Percentiles rank a stretch among this genome's conserved stretches.
Evolutionary conservation across 2,888 invertebrate genomes (phyloP).

Genomic region (Drosophila cracens): DNA sequence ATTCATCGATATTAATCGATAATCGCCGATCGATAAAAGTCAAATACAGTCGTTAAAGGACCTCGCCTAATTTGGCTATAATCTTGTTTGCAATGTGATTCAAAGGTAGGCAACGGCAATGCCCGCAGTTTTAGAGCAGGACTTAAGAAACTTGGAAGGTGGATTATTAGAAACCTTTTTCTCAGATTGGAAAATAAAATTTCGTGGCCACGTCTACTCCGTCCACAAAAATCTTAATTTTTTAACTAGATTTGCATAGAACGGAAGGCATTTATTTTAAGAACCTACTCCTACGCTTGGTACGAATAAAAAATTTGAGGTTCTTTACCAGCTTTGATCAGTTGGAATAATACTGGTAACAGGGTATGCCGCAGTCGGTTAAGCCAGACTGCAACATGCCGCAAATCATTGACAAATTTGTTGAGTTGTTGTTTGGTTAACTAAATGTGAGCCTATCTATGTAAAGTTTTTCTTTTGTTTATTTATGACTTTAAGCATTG

Average conservation of each 20-base stretch:
- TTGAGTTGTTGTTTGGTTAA: slow-evolving; percentile 2
- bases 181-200: not conserved
- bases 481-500: slow-evolving; percentile 43
- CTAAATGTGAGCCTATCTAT: slow-evolving; percentile 35
- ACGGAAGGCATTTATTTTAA: not conserved
- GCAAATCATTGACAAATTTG: slow-evolving; percentile 26
- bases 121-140: not conserved
- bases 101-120: not conserved
- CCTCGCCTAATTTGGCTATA: not conserved
- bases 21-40: no score
- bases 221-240: no score
- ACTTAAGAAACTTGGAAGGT: not conserved
- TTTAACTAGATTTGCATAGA: not conserved
- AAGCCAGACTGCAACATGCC: not conserved
- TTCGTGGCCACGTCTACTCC: not conserved
- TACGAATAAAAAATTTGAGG: not conserved
- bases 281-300: no score
- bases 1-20: no score
- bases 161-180: not conserved
- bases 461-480: slow-evolving; percentile 10
- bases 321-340: not conserved
- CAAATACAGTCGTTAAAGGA: not conserved
- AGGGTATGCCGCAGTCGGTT: not conserved
- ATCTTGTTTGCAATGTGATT: not conserved
- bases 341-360: not conserved